Evolutionary conservation across 2,888 invertebrate species (phyloP).

Genomic region (Eristalis intricaria): DNA sequence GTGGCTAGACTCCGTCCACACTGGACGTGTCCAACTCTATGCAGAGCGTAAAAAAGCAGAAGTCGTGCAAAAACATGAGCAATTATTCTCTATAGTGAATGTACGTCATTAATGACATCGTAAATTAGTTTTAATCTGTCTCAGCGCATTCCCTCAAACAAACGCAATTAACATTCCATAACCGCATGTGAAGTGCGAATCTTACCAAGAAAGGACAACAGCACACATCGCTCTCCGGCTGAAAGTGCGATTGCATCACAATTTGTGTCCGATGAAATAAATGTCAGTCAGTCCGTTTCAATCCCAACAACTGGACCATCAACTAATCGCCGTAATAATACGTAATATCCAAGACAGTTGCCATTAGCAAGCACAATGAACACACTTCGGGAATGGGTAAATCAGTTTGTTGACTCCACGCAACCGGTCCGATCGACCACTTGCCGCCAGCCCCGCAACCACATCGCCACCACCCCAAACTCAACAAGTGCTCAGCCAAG

Average conservation of each 20-base stretch:
- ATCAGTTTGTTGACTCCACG: neutral
- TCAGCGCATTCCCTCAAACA: neutral
- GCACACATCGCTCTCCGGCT: neutral
- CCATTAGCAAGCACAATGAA: neutral
- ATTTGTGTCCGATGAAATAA: neutral
- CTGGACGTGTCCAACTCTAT: too few relatives aligned
- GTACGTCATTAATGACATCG: too few relatives aligned
- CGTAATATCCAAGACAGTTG: neutral
- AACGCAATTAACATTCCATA: neutral
- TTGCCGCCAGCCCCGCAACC: neutral
- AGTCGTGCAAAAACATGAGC: too few relatives aligned
- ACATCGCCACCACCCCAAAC: neutral
- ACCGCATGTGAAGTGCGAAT: neutral
- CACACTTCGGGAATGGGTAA: neutral
- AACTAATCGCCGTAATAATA: neutral
- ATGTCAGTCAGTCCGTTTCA: neutral
- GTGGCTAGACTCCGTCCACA: too few relatives aligned
- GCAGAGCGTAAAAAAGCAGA: too few relatives aligned
- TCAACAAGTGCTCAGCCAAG: neutral
- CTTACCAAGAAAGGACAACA: neutral
- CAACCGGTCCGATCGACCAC: neutral
- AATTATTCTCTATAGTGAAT: too few relatives aligned
- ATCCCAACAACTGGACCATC: neutral
- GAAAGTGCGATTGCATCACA: neutral
- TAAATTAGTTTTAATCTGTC: too few relatives aligned